phyloP scores from a whole-genome alignment of 2,888 invertebrate species.

The Campoplex nolae region DNA sequence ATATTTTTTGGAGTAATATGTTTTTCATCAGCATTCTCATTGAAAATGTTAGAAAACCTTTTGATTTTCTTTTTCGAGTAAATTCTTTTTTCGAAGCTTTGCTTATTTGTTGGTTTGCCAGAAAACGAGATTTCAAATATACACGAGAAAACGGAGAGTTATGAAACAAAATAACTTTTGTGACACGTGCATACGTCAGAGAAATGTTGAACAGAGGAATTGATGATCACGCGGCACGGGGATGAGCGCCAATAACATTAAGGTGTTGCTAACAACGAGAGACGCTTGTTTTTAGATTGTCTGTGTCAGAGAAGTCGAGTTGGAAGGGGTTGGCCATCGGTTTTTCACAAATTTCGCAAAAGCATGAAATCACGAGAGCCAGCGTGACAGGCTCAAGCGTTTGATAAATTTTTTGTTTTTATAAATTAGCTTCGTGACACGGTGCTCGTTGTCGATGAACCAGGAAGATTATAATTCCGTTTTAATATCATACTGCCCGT shows the following conservation, averaged over 20 bases:
- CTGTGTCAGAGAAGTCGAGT: background rate
- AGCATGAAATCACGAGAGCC: conserved; percentile 14
- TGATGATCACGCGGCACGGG: conserved; percentile 41
- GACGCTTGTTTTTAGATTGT: conserved; percentile 41
- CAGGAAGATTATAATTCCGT: background rate
- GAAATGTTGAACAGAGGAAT: conserved; percentile 3
- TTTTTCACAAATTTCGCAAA: conserved; percentile 52
- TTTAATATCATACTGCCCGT: background rate
- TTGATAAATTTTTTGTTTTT: background rate
- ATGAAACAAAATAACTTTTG: conserved; percentile 16
- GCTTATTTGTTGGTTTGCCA: conserved; percentile 11
- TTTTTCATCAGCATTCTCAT: background rate
- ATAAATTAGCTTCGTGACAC: background rate
- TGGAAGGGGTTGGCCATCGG: conserved; percentile 4
- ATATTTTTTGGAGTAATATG: background rate
- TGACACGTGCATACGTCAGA: conserved; percentile 9
- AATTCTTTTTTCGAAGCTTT: background rate
- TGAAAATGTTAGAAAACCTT: background rate
- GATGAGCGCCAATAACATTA: conserved; percentile 53
- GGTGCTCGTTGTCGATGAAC: background rate
- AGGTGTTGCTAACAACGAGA: conserved; percentile 15
- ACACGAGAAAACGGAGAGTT: conserved; percentile 3
- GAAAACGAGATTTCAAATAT: background rate
- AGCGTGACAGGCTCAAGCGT: background rate
- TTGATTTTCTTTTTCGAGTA: background rate